Evolutionary conservation across 1,140 invertebrate genomes (phyloP), one percentile per base, ranked within the genome.

Genomic region (Trypoxylus dichotomus): DNA sequence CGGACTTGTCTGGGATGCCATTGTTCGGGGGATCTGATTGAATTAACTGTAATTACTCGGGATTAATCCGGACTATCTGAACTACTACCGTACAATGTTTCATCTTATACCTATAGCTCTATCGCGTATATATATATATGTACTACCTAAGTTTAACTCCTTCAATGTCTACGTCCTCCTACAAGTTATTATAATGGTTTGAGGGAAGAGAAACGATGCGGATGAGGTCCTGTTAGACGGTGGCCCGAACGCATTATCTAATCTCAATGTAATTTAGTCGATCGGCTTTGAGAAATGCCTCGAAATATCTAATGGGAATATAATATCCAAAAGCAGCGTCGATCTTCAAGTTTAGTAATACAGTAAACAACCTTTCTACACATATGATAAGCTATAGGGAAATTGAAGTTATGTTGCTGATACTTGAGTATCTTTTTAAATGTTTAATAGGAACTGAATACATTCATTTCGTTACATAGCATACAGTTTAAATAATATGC

Each of bases 41-140:
- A 83, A 83, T 83, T 83, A 83, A 76, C 78, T 81, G 74, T 83
- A 83, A 83, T 82, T 81, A 80, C 78, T 74, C 43, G 43, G 80
- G 82, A 83, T 83, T 83, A 83, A 79, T 63, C 60, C 60, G 19
- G 60, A 63, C 60, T 63, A 63, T 63, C 60, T 63, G 21, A 63
- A 63, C 60, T 63, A 63, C 60, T 63, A 63, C 21, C 10, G 21
- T 63, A 63, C 60, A 63, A 63, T 63, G 60, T 63, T 63, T 63
- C 60, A 63, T 63, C 60, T 63, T 63, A 58, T 58, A 58, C 25
- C 60, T 63, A 27, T 19, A 19, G 21, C 60, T 63, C 6, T 19
- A 27, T 58, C 60, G 60, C 6, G 24, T 37, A 37, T 37, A 37
- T 37, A 5, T 37, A 2, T 37, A 5, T 37, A 37, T 37, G 32